phyloP scores from a whole-genome alignment of 2,888 invertebrate species.

The Callyntrura guangdongensis region DNA sequence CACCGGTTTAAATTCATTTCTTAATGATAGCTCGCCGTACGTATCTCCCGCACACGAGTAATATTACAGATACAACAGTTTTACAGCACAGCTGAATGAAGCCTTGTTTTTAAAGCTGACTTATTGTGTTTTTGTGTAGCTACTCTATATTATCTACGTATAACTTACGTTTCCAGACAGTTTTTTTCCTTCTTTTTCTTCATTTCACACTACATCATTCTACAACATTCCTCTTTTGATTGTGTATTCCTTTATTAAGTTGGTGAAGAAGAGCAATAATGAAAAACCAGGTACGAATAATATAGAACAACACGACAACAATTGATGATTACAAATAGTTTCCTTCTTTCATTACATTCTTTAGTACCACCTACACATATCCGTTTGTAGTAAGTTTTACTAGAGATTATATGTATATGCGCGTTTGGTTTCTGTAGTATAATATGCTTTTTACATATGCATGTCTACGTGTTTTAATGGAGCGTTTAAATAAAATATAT shows the following conservation, averaged over 20 bases:
- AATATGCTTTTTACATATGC: conserved; percentile 25
- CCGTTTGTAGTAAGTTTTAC: no score
- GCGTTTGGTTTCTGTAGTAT: neutral
- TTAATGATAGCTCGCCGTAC: neutral
- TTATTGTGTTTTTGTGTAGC: neutral
- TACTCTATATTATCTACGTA: neutral
- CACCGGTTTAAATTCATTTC: conserved; percentile 6
- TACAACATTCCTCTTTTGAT: neutral
- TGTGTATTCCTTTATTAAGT: neutral
- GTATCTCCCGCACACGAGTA: neutral
- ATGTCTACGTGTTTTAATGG: neutral
- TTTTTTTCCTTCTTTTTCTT: neutral
- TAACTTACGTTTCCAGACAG: neutral
- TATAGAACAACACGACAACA: conserved; percentile 24
- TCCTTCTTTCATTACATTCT: neutral
- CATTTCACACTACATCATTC: neutral
- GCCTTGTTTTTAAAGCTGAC: conserved; percentile 51
- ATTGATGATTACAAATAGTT: neutral
- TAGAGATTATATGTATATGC: neutral
- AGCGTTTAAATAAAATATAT: neutral
- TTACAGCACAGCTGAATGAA: conserved; percentile 61
- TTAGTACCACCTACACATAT: neutral
- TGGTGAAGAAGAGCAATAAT: conserved; percentile 37
- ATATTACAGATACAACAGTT: conserved; percentile 11
- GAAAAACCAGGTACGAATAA: conserved; percentile 60